Base-by-base conservation (phyloP, 2,888 invertebrate genomes). In the Seira musarum region DNA sequence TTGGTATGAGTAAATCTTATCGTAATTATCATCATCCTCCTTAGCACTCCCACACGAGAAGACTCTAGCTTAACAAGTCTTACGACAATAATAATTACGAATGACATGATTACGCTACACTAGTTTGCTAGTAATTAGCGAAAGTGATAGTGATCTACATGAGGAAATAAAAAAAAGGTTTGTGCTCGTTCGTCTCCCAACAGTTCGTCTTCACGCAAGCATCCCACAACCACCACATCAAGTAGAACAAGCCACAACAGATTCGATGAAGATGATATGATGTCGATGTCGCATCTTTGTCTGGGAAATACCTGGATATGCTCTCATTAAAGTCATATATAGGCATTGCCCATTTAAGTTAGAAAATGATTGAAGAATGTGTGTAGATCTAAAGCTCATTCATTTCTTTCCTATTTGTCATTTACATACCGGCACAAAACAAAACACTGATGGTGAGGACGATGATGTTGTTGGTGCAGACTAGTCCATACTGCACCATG, bases 221-320 rank as follows among this genome's bases (percentile, higher is more conserved):
- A n/a, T n/a, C n/a, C n/a, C n/a, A n/a, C n/a, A n/a, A n/a, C n/a
- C n/a, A n/a, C n/a, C n/a, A n/a, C n/a, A n/a, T n/a, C n/a, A n/a
- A n/a, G n/a, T n/a, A n/a, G n/a, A n/a, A n/a, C n/a, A n/a, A n/a
- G n/a, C n/a, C n/a, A n/a, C n/a, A n/a, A n/a, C n/a, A n/a, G n/a
- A n/a, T n/a, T n/a, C n/a, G n/a, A n/a, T 57, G 30, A 69, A 60
- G 57, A 17, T 30, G 17, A 24, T 69, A 69, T 60, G 64, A 25
- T 25, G 15, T n/a, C 19, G n/a, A 25, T 19, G 61, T 61, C 19
- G 30, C n/a, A 13, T 19, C 17, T 21, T 63, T 71, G 13, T n/a
- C 8, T 71, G 71, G 71, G 71, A 63, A 71, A 71, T 71, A 46
- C 61, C 71, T 30, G 63, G 40, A 70, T 30, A 68, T 40, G 13